These are phyloP conservation scores for Eurosta solidaginis DNA, from an alignment of 1,140 invertebrate species.

Conservation along the genomic window DNA sequence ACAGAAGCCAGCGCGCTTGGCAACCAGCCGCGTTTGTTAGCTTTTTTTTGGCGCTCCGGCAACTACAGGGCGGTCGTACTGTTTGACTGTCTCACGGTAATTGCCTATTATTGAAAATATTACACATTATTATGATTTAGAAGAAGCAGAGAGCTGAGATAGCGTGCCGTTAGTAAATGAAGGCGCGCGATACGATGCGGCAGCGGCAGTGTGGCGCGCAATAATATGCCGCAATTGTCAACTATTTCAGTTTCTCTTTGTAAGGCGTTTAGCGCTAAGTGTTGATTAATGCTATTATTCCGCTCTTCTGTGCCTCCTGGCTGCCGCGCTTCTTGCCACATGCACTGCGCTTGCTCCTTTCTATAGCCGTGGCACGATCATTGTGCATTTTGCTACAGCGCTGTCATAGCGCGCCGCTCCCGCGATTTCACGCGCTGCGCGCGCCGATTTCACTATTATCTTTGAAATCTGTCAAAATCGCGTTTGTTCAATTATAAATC, in stretches of 20 bases:
- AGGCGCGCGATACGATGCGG: not conserved
- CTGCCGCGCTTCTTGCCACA: not conserved
- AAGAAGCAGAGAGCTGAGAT: not conserved
- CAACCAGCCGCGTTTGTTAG: constrained; percentile 6
- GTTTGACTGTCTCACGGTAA: constrained; percentile 4
- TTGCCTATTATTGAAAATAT: constrained; percentile 26
- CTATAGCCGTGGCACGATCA: not conserved
- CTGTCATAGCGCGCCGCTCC: not conserved
- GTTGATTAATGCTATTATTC: not conserved
- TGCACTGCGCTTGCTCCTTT: not conserved
- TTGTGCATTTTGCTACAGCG: too few species aligned
- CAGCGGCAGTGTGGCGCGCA: not conserved
- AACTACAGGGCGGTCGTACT: not conserved
- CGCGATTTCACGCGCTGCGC: not conserved
- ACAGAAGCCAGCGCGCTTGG: not conserved
- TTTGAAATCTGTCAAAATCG: constrained; percentile 37
- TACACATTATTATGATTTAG: constrained; percentile 24
- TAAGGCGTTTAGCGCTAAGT: not conserved
- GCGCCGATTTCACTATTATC: constrained; percentile 32
- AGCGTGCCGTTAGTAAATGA: not conserved
- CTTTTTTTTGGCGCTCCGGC: not conserved
- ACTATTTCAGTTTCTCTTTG: not conserved
- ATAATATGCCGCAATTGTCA: not conserved
- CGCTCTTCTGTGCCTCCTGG: too few species aligned
- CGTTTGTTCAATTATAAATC: constrained; percentile 37